Conservation (phyloP, 2,888 invertebrate species). For the Anthoptus insignis region DNA sequence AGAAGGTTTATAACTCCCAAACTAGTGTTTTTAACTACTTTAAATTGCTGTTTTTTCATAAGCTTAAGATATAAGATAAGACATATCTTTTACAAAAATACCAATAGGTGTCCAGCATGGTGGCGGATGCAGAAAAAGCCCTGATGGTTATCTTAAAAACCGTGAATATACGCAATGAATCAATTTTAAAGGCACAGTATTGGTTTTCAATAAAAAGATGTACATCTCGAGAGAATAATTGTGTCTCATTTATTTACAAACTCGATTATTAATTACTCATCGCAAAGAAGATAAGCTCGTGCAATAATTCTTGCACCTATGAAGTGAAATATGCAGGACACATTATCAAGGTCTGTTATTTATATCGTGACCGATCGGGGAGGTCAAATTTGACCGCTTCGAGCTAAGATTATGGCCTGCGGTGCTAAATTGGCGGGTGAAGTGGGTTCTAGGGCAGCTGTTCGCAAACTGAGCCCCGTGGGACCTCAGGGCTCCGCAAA, state of each 20-base stretch:
- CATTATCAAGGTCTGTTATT: constrained; percentile 54
- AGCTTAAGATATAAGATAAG: too few species aligned
- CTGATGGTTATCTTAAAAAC: constrained; percentile 35
- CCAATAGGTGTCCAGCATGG: constrained; percentile 31
- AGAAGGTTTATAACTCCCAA: too few species aligned
- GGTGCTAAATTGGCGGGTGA: constrained; percentile 44
- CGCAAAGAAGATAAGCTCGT: constrained; percentile 47
- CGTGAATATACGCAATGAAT: constrained; percentile 38
- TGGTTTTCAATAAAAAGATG: constrained; percentile 37
- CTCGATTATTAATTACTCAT: constrained; percentile 46
- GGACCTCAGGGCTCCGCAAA: too few species aligned
- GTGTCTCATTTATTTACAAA: constrained; percentile 41
- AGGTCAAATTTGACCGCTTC: constrained; percentile 53
- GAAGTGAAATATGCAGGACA: constrained; percentile 48
- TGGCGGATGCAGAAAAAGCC: constrained; percentile 31
- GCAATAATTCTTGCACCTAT: constrained; percentile 49
- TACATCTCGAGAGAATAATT: constrained; percentile 35
- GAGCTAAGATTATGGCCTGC: constrained; percentile 47
- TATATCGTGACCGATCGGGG: constrained; percentile 51
- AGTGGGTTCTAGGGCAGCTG: constrained; percentile 55
- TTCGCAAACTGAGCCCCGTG: too few species aligned
- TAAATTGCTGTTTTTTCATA: too few species aligned
- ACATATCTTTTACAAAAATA: constrained; percentile 34
- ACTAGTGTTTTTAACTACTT: too few species aligned
- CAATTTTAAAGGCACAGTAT: constrained; percentile 29